Evolutionary conservation across 2,797 vertebrate species (phyloP).

Genomic region (Anableps anableps): DNA sequence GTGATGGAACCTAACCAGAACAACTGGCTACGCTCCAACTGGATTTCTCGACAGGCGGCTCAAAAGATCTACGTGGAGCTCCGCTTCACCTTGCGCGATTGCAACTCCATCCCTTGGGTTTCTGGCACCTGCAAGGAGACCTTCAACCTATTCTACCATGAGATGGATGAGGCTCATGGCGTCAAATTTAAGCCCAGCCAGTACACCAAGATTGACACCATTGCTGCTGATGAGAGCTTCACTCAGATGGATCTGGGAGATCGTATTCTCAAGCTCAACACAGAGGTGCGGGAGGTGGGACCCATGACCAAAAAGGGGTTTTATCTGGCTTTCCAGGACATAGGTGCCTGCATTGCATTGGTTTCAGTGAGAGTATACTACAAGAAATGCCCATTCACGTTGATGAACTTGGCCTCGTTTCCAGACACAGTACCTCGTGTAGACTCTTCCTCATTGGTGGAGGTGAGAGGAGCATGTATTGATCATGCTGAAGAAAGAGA

Average conservation of each 20-base stretch:
- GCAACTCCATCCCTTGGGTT: constrained; percentile 97
- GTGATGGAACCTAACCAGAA: constrained; percentile 98
- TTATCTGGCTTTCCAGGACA: constrained; percentile 96
- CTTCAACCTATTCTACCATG: constrained; percentile 94
- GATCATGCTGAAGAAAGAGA: constrained; percentile 94
- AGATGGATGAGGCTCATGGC: constrained; percentile 89
- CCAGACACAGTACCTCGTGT: constrained; percentile 94
- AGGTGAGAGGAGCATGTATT: constrained; percentile 93
- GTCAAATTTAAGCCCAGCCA: constrained; percentile 90
- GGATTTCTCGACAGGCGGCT: constrained; percentile 93
- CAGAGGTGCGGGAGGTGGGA: constrained; percentile 93
- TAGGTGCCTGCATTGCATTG: constrained; percentile 94
- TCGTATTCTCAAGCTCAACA: constrained; percentile 96
- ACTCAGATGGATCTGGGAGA: constrained; percentile 97
- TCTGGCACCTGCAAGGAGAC: constrained; percentile 96
- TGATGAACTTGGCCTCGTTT: constrained; percentile 92
- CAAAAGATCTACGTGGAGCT: constrained; percentile 97
- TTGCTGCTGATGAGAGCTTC: constrained; percentile 96
- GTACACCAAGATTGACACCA: constrained; percentile 94
- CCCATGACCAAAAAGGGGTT: constrained; percentile 92
- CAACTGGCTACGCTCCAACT: constrained; percentile 96
- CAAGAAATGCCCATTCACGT: constrained; percentile 94
- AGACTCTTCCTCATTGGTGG: constrained; percentile 94
- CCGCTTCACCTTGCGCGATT: constrained; percentile 94
- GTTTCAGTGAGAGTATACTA: constrained; percentile 95